Evolutionary conservation across 2,888 invertebrate species (phyloP), one percentile per base, ranked within the genome.

Genomic region (Drosophila gaucha): DNA sequence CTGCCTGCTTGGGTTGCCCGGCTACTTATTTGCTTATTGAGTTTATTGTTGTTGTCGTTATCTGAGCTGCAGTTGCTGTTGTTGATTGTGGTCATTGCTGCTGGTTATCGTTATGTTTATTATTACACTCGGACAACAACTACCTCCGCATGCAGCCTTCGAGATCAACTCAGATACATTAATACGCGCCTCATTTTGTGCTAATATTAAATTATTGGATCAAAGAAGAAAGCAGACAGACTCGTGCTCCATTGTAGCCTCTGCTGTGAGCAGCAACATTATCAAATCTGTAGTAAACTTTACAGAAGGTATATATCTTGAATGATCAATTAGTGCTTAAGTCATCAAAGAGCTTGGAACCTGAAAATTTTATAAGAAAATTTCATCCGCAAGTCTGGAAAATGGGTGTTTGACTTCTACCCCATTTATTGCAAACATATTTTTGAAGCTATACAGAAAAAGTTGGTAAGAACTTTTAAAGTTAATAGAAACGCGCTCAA

Each of bases 1-100:
- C 36, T 14, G 28, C 24, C 33, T 30, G 14, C 14, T 58, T 16
- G 10, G 3, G 5, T 26, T 41, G 30, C 33, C 26, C 14, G 44
- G 67, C 80, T 67, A 73, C 80, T 80, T 80, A 71, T 78, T 74
- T 66, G 80, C 78, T 80, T 77, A 80, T 80, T 85, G 75, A 74
- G 85, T 78, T 85, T 69, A 74, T 78, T 84, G 72, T 78, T 72
- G 67, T 52, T 58, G 82, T 80, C 78, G 70, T 71, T 84, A 74
- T 79, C 78, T 51, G 43, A 56, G 59, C 35, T 33, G 62, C 62
- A 39, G 41, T 51, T 50, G 58, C 20, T 63, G 50, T 16, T 43
- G 56, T 26, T 70, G 46, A 58, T 50, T 70, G 51, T 50, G 38
- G 36, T 62, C 60, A 50, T 52, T 64, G 66, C 67, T 74, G 76